Evolutionary conservation across 2,113 vertebrate genomes (phyloP).

Genomic region (Gopherus evgoodei): DNA sequence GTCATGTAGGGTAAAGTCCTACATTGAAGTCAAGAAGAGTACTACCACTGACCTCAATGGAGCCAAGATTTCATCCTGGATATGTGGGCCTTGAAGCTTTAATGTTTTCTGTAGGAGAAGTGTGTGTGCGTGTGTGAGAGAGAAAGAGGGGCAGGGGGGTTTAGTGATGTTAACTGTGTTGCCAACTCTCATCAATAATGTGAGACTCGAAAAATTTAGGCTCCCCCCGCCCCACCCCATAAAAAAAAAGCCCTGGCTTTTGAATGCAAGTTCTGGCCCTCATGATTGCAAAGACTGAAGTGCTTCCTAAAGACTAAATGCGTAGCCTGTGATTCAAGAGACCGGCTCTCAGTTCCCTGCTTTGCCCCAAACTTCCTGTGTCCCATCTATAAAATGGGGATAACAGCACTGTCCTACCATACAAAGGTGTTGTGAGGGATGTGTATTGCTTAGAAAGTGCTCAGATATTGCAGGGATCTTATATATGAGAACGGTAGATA

Average conservation of each 20-base stretch:
- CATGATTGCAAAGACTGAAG: background rate
- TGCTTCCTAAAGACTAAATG: background rate
- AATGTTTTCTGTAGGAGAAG: background rate
- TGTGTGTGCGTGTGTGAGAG: too few relatives aligned
- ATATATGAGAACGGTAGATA: background rate
- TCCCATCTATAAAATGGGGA: background rate
- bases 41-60: accelerated
- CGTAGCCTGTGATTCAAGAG: background rate
- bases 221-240: too few relatives aligned
- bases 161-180: accelerated
- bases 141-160: background rate
- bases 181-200: background rate
- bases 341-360: background rate
- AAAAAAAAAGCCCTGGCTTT: background rate
- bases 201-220: background rate
- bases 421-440: background rate
- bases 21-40: accelerated
- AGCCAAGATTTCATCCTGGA: background rate
- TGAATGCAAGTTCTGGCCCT: background rate
- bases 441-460: background rate
- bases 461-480: background rate
- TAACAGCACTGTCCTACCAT: background rate
- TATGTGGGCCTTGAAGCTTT: background rate
- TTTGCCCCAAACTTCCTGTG: background rate
- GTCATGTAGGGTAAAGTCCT: accelerated